phyloP scores from a whole-genome alignment of 1,140 invertebrate species.

The Meloidogyne chitwoodi region DNA sequence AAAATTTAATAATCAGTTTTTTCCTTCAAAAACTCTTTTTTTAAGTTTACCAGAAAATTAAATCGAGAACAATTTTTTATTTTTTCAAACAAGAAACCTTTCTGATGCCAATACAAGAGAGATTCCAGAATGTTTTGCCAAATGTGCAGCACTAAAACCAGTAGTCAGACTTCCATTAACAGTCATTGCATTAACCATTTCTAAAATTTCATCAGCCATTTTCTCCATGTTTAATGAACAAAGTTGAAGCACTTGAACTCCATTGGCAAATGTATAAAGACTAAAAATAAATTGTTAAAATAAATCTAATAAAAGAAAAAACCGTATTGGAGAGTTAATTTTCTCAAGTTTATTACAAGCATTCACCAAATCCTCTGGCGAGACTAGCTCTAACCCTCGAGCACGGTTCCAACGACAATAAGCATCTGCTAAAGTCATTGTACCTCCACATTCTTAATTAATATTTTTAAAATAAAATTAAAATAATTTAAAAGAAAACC shows the following conservation, averaged over 20 bases:
- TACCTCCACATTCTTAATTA: slow-evolving; percentile 66
- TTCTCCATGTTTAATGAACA: slow-evolving; percentile 14
- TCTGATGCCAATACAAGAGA: slow-evolving; percentile 40
- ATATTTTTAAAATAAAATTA: background rate
- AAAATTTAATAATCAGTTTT: background rate
- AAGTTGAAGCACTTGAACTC: slow-evolving; percentile 40
- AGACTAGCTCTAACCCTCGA: slow-evolving; percentile 65
- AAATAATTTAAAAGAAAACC: background rate
- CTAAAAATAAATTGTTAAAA: slow-evolving; percentile 15
- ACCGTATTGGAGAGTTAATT: slow-evolving; percentile 38
- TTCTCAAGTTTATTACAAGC: slow-evolving; percentile 62
- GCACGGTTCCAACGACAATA: slow-evolving; percentile 86
- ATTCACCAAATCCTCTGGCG: slow-evolving; percentile 64
- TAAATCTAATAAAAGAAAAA: background rate
- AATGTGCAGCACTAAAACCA: slow-evolving; percentile 31
- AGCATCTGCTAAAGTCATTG: slow-evolving; percentile 91
- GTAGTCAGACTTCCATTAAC: background rate
- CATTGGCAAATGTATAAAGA: slow-evolving; percentile 38
- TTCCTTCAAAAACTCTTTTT: background rate
- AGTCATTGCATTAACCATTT: slow-evolving; percentile 29
- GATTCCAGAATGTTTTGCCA: slow-evolving; percentile 33
- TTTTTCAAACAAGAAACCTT: slow-evolving; percentile 25
- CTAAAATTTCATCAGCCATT: slow-evolving; percentile 27
- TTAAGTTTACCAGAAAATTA: background rate
- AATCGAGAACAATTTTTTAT: background rate